These are phyloP conservation scores for Pocillopora damicornis DNA, from an alignment of 64 coral and sea anemone genomes.

Conservation along the genomic window DNA sequence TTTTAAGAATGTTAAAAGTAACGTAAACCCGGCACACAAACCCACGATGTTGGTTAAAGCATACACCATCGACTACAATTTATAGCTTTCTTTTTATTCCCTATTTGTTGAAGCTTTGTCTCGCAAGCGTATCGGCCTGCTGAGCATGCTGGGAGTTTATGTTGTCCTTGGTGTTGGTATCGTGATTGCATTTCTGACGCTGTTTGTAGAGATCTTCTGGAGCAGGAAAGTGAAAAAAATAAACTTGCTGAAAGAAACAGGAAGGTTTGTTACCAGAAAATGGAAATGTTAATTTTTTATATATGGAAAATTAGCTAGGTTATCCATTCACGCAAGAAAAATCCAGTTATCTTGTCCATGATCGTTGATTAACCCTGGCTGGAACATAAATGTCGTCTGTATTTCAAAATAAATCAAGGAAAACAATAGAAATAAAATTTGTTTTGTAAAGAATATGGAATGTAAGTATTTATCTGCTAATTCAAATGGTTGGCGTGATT, in stretches of 20 bases:
- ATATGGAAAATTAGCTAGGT: slow-evolving; percentile 39
- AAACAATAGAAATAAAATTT: no score
- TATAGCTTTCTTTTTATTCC: no score
- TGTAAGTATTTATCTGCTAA: no score
- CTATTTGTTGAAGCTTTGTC: not conserved
- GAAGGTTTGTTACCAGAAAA: not conserved
- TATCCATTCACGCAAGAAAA: not conserved
- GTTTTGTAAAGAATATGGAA: no score
- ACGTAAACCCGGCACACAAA: not conserved
- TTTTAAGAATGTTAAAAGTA: not conserved
- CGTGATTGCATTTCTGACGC: not conserved
- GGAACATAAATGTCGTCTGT: not conserved
- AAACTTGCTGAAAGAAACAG: not conserved
- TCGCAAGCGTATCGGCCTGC: not conserved
- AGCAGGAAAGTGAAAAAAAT: not conserved
- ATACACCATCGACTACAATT: no score
- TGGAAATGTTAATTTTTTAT: no score
- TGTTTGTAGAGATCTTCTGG: slow-evolving; percentile 22
- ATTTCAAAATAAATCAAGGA: not conserved
- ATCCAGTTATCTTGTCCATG: not conserved
- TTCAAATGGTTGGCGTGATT: no score
- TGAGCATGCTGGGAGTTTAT: slow-evolving; percentile 43
- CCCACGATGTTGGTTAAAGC: no score
- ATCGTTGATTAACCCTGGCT: not conserved
- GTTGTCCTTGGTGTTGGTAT: slow-evolving; percentile 22